Evolutionary conservation across 2,888 invertebrate species (phyloP).

Genomic region (Nysson spinosus): DNA sequence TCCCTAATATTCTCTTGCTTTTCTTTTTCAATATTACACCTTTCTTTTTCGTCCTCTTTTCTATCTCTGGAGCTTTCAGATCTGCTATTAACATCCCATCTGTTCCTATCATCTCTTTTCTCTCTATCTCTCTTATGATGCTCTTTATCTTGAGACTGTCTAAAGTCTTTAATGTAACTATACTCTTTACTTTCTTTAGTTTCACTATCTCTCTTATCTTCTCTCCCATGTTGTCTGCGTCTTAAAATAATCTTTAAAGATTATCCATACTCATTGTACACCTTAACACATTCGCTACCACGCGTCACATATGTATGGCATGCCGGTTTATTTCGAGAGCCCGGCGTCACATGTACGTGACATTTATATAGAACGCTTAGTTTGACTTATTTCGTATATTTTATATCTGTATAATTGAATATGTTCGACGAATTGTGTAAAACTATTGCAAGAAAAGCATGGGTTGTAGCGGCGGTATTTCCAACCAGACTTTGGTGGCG

Average conservation of each 20-base stretch:
- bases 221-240: conserved; percentile 58
- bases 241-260: conserved; percentile 38
- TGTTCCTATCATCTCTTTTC: conserved; percentile 48
- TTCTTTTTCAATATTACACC: conserved; percentile 44
- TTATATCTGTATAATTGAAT: no score
- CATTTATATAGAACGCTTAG: no score
- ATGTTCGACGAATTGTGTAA: no score
- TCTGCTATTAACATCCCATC: conserved; percentile 32
- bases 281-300: no score
- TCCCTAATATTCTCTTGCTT: conserved; percentile 37
- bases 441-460: no score
- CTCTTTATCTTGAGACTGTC: conserved; percentile 33
- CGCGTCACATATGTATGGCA: no score
- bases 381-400: no score
- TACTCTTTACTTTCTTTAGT: conserved; percentile 42
- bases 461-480: no score
- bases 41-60: conserved; percentile 51
- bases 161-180: conserved; percentile 33
- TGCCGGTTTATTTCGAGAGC: no score
- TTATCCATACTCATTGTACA: background rate
- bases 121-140: conserved; percentile 34
- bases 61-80: conserved; percentile 47
- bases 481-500: no score
- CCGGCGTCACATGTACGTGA: no score
- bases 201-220: conserved; percentile 51